Percentiles rank a stretch among this genome's conserved stretches.
Conservation (phyloP, 2,113 vertebrate genomes). For the Lucifuga dentata region DNA sequence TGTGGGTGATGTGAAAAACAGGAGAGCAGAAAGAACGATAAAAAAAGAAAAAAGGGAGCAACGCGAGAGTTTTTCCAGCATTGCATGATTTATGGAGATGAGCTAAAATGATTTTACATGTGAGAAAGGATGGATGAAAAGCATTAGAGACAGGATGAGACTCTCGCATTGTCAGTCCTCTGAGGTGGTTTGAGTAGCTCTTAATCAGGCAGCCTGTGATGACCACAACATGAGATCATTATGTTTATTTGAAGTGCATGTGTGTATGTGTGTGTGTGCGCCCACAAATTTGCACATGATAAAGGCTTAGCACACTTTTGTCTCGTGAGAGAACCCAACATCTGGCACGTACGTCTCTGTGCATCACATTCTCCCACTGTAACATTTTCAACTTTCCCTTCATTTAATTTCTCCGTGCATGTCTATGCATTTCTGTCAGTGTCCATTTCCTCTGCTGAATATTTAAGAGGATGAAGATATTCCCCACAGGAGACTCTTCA, state of each 20-base stretch:
- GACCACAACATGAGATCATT: slow-evolving; percentile 48
- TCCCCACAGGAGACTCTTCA: slow-evolving; percentile 20
- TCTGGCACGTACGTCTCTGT: not conserved
- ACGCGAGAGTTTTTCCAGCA: slow-evolving; percentile 37
- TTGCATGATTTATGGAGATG: slow-evolving; percentile 70
- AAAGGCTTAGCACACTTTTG: slow-evolving; percentile 1
- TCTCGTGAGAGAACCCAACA: slow-evolving; percentile 6
- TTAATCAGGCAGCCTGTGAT: slow-evolving; percentile 45
- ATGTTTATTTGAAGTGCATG: slow-evolving; percentile 38
- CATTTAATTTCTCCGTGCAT: not conserved
- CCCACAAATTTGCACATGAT: too few relatives aligned
- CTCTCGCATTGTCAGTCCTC: slow-evolving; percentile 6
- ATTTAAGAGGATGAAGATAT: slow-evolving; percentile 22
- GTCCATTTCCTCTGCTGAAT: slow-evolving; percentile 31
- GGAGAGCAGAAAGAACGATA: not conserved
- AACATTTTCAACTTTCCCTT: not conserved
- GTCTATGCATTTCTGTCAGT: not conserved
- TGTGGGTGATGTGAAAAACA: slow-evolving; percentile 31
- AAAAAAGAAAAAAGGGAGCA: not conserved
- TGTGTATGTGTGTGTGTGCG: not conserved
- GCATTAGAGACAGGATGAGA: slow-evolving; percentile 16
- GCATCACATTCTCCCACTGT: slow-evolving; percentile 3
- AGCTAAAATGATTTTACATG: slow-evolving; percentile 68
- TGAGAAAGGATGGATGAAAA: slow-evolving; percentile 50
- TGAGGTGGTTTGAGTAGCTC: slow-evolving; percentile 50